Percentiles rank a stretch among this genome's conserved stretches.
Evolutionary conservation across 2,888 invertebrate species (phyloP).

Genomic region (Acleris cristana): DNA sequence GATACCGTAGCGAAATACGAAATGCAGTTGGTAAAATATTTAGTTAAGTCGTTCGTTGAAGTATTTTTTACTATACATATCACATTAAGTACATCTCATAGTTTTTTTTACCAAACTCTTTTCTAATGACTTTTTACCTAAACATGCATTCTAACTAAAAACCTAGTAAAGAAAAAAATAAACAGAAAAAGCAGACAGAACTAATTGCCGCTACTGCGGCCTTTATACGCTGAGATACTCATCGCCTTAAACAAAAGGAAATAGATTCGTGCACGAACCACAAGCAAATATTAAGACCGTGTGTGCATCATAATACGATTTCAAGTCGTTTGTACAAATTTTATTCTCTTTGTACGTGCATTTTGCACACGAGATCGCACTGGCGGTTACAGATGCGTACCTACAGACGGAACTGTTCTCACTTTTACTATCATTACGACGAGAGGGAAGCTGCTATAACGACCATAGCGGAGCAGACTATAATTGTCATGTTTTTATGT

Average conservation of each 20-base stretch:
- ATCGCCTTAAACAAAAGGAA: constrained; percentile 22
- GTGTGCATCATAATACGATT: background rate
- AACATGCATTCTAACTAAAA: no score
- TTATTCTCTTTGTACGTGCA: constrained; percentile 10
- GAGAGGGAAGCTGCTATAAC: constrained; percentile 64
- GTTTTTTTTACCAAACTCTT: no score
- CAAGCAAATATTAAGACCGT: background rate
- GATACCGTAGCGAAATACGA: no score
- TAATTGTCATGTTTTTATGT: constrained; percentile 13
- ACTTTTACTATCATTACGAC: constrained; percentile 63
- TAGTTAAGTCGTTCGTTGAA: no score
- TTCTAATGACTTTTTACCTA: no score
- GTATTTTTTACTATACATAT: no score
- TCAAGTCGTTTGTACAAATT: constrained; percentile 1
- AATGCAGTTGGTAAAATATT: no score
- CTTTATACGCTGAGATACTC: no score
- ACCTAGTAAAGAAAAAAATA: no score
- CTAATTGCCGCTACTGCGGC: no score
- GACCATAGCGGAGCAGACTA: constrained; percentile 46
- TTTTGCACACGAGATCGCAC: constrained; percentile 26
- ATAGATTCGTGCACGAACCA: background rate
- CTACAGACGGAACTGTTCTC: constrained; percentile 51
- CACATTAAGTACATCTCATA: no score
- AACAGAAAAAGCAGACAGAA: no score
- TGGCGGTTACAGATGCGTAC: constrained; percentile 35